Evolutionary conservation across 1,140 invertebrate species (phyloP), one percentile per base, ranked within the genome.

Genomic region (Gerris buenoi): DNA sequence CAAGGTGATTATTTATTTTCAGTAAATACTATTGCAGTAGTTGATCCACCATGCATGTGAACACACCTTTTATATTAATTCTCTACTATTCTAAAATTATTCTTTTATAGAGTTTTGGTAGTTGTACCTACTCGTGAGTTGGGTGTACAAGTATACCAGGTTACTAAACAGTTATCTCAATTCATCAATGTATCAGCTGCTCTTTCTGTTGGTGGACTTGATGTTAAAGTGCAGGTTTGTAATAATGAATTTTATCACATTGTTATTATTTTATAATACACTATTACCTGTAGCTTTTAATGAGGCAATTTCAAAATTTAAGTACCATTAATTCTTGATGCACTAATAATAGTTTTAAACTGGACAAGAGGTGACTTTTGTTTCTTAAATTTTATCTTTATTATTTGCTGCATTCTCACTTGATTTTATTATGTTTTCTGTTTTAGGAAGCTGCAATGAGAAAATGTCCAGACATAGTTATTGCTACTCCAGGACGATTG

Each of bases 121-220:
- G 77, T 99, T 1, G 93, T 98, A 15, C 97, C 97, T 1, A 99
- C 97, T 0, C 83, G 97, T 80, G 97, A 99, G 79, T 80, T 99
- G 70, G 95, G 94, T 67, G 91, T 96, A 25, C 93, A 96, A 82
- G 91, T 95, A 0, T 95, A 95, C 76, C 86, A 94, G 77, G 95
- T 98, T n/a, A 88, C 91, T 3, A 87, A 87, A 75, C 91, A 97
- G 74, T 77, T 98, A 1, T 82, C 89, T 5, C 93, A 97, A 75
- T 95, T 90, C 75, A 95, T 90, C 2, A 84, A 81, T 25, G 81
- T 94, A 27, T 87, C 93, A 75, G 82, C 91, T 33, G 91, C 87
- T 33, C 76, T 95, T 59, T 87, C 90, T 27, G 90, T 93, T 58
- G 91, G 96, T 76, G 97, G 97, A 65, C 81, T 99, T 62, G 95